Conservation (phyloP, 2,888 invertebrate species). For the Phalangium opilio region DNA sequence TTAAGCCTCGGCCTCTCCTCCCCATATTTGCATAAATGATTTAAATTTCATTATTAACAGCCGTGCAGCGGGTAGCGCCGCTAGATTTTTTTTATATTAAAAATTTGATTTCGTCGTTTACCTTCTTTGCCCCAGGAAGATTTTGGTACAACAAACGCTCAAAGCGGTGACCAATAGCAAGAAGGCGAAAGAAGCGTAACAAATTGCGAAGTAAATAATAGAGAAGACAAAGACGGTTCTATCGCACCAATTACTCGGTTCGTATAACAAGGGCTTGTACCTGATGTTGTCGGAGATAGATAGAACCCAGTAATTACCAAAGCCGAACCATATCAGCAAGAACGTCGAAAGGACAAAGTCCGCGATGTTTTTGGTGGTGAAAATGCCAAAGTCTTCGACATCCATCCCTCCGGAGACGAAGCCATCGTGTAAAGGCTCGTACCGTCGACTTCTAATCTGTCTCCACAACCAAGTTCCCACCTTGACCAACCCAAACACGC, state of each 20-base stretch:
- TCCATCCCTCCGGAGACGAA: slow-evolving; percentile 22
- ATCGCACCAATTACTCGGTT: slow-evolving; percentile 65
- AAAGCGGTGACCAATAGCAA: too few species aligned
- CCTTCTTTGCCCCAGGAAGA: too few species aligned
- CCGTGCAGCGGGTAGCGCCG: too few species aligned
- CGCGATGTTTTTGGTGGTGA: slow-evolving; percentile 44
- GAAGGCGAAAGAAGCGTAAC: slow-evolving; percentile 37
- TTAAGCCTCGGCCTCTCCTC: too few species aligned
- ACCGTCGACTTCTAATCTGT: slow-evolving; percentile 45
- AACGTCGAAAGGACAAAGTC: slow-evolving; percentile 51
- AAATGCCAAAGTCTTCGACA: slow-evolving; percentile 27
- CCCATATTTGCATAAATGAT: too few species aligned
- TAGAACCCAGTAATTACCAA: slow-evolving; percentile 64
- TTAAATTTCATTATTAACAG: too few species aligned
- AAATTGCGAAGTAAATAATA: slow-evolving; percentile 51
- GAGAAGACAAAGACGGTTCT: slow-evolving; percentile 60
- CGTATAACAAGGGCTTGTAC: slow-evolving; percentile 51
- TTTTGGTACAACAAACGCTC: too few species aligned
- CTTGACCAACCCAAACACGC: slow-evolving; percentile 53
- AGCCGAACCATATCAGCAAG: slow-evolving; percentile 55
- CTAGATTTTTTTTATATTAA: too few species aligned
- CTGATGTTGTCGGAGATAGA: slow-evolving; percentile 55
- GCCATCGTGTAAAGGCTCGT: slow-evolving; percentile 27
- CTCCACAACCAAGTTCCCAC: slow-evolving; percentile 36
- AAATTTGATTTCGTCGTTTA: too few species aligned